A percentile compares a stretch with the other conserved stretches of the same genome.
Conservation (phyloP, 2,888 invertebrate species). For the Thereva unica region DNA sequence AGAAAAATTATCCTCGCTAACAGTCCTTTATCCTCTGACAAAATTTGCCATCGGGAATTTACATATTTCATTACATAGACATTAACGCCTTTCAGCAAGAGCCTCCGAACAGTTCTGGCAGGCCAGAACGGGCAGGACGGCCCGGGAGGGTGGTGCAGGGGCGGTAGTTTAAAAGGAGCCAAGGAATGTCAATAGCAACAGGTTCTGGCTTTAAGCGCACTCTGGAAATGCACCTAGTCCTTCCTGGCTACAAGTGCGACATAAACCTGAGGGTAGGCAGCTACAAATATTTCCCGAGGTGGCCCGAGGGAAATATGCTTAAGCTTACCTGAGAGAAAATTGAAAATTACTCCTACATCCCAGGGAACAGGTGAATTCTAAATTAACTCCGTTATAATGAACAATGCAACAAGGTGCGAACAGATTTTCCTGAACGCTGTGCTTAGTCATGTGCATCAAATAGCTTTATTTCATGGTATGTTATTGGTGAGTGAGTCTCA, state of each 20-base stretch:
- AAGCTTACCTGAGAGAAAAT: slow-evolving; percentile 23
- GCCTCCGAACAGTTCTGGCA: background rate
- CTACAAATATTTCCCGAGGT: slow-evolving; percentile 27
- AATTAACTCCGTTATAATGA: slow-evolving; percentile 16
- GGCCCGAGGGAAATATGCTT: slow-evolving; percentile 25
- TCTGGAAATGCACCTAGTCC: background rate
- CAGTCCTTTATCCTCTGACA: slow-evolving; percentile 49
- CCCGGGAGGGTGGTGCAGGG: slow-evolving; percentile 2
- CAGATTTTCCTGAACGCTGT: no score
- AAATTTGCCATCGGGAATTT: slow-evolving; percentile 56
- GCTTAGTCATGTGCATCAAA: no score
- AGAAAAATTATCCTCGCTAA: slow-evolving; percentile 39
- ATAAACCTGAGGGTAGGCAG: slow-evolving; percentile 15
- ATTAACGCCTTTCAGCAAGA: slow-evolving; percentile 42
- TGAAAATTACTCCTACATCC: slow-evolving; percentile 8
- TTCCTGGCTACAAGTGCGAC: background rate
- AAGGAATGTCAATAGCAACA: slow-evolving; percentile 16
- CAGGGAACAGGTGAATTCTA: slow-evolving; percentile 19
- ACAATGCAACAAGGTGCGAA: slow-evolving; percentile 5
- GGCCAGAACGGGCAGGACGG: background rate
- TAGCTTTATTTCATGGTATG: no score
- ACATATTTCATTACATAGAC: slow-evolving; percentile 54
- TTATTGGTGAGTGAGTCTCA: no score
- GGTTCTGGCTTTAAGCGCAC: slow-evolving; percentile 1
- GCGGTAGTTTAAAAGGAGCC: background rate